These are phyloP conservation scores for Psylliodes chrysocephalus DNA, from an alignment of 2,888 invertebrate genomes.

Conservation along the genomic window DNA sequence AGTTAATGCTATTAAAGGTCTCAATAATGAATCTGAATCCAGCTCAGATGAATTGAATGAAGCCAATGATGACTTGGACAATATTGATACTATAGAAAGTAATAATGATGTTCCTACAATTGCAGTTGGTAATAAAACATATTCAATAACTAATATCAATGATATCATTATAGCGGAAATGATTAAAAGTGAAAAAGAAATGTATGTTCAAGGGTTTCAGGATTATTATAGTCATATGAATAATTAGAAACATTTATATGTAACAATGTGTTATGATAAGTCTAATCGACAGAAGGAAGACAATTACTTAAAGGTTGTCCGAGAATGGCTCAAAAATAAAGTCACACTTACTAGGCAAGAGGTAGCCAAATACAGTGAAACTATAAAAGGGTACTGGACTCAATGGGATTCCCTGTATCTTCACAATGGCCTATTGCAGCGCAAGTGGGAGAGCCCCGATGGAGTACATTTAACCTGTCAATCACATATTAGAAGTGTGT, in stretches of 20 bases:
- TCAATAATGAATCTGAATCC: slow-evolving; percentile 76
- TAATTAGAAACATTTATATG: slow-evolving; percentile 36
- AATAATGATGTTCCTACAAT: slow-evolving; percentile 86
- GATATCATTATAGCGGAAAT: slow-evolving; percentile 89
- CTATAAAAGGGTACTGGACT: no score
- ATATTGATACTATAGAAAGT: slow-evolving; percentile 61
- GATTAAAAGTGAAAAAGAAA: slow-evolving; percentile 92
- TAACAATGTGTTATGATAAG: no score
- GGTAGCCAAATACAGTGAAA: no score
- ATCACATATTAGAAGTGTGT: no score
- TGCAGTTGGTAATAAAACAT: slow-evolving; percentile 80
- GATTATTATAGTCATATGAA: slow-evolving; percentile 93
- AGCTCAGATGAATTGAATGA: slow-evolving; percentile 83
- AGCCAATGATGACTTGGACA: slow-evolving; percentile 66
- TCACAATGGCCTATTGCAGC: no score
- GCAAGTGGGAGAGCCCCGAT: no score
- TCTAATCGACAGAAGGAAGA: no score
- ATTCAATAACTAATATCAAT: slow-evolving; percentile 86
- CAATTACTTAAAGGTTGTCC: no score
- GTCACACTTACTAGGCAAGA: no score
- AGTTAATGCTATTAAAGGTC: slow-evolving; percentile 72
- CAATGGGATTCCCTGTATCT: no score
- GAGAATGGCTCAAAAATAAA: no score
- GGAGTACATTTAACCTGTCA: no score
- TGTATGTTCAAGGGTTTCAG: slow-evolving; percentile 93